Conservation (phyloP, 1,140 invertebrate species). For the Monochamus saltuarius region DNA sequence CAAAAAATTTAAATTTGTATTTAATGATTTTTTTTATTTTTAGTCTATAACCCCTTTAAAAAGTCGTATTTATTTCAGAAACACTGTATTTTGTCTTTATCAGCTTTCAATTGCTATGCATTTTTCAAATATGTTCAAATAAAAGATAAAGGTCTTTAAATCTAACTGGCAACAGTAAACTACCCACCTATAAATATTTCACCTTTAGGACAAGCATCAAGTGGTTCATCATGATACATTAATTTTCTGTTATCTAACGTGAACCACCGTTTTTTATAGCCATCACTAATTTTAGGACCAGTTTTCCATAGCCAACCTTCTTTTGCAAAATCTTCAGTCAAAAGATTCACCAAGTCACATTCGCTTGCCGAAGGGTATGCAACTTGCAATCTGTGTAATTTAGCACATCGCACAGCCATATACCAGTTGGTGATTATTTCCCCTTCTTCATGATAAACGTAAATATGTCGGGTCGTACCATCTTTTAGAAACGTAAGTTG, state of each 20-base stretch:
- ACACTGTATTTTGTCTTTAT: too few species aligned
- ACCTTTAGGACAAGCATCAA: conserved; percentile 85
- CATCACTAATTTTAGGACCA: conserved; percentile 75
- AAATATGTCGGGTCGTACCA: conserved; percentile 81
- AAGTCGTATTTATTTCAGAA: too few species aligned
- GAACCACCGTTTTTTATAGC: conserved; percentile 84
- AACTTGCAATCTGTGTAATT: conserved; percentile 77
- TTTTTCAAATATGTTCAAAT: too few species aligned
- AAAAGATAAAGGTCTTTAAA: too few species aligned
- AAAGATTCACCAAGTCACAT: conserved; percentile 69
- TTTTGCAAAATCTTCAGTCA: conserved; percentile 78
- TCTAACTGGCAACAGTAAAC: too few species aligned
- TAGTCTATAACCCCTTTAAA: too few species aligned
- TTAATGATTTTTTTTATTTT: too few species aligned
- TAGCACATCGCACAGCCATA: conserved; percentile 81
- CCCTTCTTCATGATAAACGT: conserved; percentile 81
- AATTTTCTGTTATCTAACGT: conserved; percentile 85
- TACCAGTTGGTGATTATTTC: conserved; percentile 89
- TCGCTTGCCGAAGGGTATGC: conserved; percentile 79
- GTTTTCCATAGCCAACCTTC: conserved; percentile 92
- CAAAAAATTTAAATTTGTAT: too few species aligned
- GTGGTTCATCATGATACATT: conserved; percentile 69
- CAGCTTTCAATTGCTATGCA: too few species aligned
- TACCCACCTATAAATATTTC: conserved; percentile 79
- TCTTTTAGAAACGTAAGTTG: conserved; percentile 84